Base-by-base conservation (phyloP, 2,797 vertebrate genomes). In the Morus bassanus region DNA sequence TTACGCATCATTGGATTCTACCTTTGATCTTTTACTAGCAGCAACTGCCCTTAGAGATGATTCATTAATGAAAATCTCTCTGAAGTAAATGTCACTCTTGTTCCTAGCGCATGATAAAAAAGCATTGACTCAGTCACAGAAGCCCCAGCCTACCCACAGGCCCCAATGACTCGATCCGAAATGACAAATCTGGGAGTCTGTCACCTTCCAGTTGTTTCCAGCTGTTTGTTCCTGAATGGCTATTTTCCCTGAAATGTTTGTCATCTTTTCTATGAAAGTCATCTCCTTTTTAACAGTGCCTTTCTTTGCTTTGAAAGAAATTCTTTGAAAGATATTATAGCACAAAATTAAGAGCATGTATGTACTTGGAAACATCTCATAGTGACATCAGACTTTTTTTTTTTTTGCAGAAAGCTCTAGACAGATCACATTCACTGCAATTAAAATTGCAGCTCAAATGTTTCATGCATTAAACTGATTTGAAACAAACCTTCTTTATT, bases 161-260 rank as follows among this genome's bases (percentile, higher is more conserved):
- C 2, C 17, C 27, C 11, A 85, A 43, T 60, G 24, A 27, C 68
- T 63, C 0, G 0, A 53, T 78, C 43, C 13, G 22, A 61, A 78
- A 68, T 4, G 2, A 88, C 59, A 87, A 19, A 90, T 13, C 13
- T 33, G 65, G 13, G 18, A 87, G 46, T 50, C 30, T 57, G 41
- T 76, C 68, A 68, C 80, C 35, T 79, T 75, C 27, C 14, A 30
- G n/a, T n/a, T 69, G 35, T 70, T 91, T 63, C 25, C 43, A 75
- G 35, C 2, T 92, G 28, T 64, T 84, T 76, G 67, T 53, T 70
- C 28, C 50, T 64, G 46, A 76, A 70, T 64, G 33, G 33, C 7
- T 69, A 14, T 84, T 95, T 94, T 93, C 61, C 31, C 33, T 84
- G 87, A 96, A 96, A 87, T 60, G 31, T 77, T 89, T 73, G 67